Conservation (phyloP, 2,888 invertebrate species). For the Hipparchia semele region DNA sequence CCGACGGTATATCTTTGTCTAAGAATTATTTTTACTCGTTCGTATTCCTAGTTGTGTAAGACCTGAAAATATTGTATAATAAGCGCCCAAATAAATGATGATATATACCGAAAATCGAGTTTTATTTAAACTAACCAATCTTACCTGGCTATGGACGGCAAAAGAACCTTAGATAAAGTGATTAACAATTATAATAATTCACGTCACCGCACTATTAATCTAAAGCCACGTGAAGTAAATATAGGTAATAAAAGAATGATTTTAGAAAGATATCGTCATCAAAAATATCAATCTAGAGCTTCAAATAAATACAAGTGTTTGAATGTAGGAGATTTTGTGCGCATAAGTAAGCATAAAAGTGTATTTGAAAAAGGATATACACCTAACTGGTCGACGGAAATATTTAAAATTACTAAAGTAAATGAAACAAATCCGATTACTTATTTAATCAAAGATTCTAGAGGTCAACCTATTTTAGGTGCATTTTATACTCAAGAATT, state of each 20-base stretch:
- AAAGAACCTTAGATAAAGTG: constrained; percentile 31
- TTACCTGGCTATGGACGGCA: too few species aligned
- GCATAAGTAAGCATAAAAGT: constrained; percentile 19
- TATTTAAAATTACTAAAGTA: too few species aligned
- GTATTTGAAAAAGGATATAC: neutral
- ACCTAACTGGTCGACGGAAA: too few species aligned
- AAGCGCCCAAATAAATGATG: too few species aligned
- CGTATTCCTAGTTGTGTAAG: too few species aligned
- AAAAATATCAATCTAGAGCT: constrained; percentile 14
- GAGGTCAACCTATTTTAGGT: constrained; percentile 42
- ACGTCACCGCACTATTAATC: too few species aligned
- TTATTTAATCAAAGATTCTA: constrained; percentile 46
- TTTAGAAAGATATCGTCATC: constrained; percentile 30
- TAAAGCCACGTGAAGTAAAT: too few species aligned
- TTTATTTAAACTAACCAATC: too few species aligned
- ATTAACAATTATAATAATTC: constrained; percentile 9
- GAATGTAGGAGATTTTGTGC: constrained; percentile 14
- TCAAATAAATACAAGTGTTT: constrained; percentile 2
- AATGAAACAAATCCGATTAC: constrained; percentile 36
- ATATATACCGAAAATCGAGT: too few species aligned
- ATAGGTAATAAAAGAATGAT: neutral
- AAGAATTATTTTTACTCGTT: too few species aligned
- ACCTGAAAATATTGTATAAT: too few species aligned
- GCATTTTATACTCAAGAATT: constrained; percentile 50
- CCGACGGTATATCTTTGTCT: too few species aligned